Percentiles rank a stretch among this genome's conserved stretches.
phyloP scores from a whole-genome alignment of 2,797 vertebrate species.

The Acanthiza pusilla region DNA sequence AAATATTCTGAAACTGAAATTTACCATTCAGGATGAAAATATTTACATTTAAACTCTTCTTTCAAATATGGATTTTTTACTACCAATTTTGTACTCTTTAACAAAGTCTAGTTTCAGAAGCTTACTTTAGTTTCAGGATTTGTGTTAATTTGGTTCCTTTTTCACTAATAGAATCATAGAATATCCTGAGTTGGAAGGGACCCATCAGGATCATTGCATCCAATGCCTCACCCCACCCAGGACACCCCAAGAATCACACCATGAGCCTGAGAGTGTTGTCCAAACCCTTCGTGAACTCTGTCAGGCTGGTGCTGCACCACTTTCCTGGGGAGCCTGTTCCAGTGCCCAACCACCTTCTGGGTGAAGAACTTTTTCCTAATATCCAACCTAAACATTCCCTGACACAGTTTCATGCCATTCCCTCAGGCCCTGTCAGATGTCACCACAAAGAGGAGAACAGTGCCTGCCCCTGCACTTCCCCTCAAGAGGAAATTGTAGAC shows the following conservation, averaged over 20 bases:
- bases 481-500: fast-evolving
- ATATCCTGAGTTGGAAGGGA: neutral
- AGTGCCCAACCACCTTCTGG: neutral
- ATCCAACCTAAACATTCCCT: neutral
- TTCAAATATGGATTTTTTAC: neutral
- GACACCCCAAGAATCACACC: neutral
- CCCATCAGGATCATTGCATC: neutral
- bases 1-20: neutral
- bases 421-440: neutral
- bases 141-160: neutral
- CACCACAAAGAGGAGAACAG: neutral
- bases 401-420: neutral
- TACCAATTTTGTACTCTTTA: neutral
- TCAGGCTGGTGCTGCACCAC: neutral
- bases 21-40: neutral
- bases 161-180: neutral
- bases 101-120: neutral
- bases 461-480: neutral
- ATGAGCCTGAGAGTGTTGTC: neutral
- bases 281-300: neutral
- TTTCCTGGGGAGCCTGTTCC: neutral
- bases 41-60: neutral
- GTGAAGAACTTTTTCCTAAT: neutral
- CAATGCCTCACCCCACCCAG: neutral
- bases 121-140: neutral